Evolutionary conservation across 2,113 vertebrate genomes (phyloP), one percentile per base, ranked within the genome.

Genomic region (Urocitellus parryii): DNA sequence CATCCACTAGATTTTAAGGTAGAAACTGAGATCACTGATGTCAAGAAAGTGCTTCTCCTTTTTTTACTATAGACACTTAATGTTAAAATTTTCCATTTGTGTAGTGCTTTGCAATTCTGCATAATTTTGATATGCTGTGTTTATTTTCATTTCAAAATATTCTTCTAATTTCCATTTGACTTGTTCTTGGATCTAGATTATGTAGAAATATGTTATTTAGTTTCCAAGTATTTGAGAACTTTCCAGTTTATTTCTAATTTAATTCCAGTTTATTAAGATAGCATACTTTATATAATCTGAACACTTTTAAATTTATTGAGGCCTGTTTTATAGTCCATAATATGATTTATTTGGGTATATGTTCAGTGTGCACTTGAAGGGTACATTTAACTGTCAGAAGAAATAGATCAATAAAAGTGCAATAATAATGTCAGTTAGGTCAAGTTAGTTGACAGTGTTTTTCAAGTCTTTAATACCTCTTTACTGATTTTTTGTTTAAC

Each of bases 181-280:
- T 87, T 87, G 25, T 78, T 93, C 53, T 88, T 90, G 91, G 53
- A 37, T 34, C 42, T 78, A 29, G 68, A 11, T 77, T 95, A 84
- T 53, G 67, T 27, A 73, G 39, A 88, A 67, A 8, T 73, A 37
- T 17, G 8, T 74, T 48, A 80, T 32, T 84, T 78, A 78, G 45
- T 42, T 91, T 79, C 53, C 48, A 88, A 94, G 73, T 88, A 94
- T 20, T 91, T 74, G 29, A 34, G 14, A 80, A 79, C 42, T 94
- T 78, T 73, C 8, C 22, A 79, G 63, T 73, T 88, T 53, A 45
- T 22, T 68, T 91, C 77, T 58, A 81, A 94, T 45, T 80, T 67
- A 90, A 83, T 78, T 84, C 37, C 34, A 63, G 22, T 88, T 22
- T 78, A 48, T 83, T 84, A 77, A 70, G 12, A 77, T 77, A 83